Percentiles rank a stretch among this genome's conserved stretches.
Conservation (phyloP, 2,113 vertebrate genomes). For the Bubo scandiacus region DNA sequence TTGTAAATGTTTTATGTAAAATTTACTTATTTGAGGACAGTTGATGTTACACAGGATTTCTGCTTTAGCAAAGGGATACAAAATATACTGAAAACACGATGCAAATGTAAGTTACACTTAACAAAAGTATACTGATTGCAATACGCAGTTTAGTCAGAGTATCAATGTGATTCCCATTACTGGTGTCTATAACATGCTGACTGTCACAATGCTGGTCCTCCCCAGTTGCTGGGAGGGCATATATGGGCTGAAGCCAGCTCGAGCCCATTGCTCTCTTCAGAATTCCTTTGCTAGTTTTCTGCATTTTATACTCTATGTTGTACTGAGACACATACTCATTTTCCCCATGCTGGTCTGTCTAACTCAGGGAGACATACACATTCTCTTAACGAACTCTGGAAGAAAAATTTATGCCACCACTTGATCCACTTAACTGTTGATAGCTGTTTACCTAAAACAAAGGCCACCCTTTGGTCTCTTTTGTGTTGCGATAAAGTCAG, state of each 20-base stretch:
- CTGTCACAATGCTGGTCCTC: fast-evolving
- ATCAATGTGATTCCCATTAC: background rate
- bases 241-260: background rate
- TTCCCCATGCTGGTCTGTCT: background rate
- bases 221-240: background rate
- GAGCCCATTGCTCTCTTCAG: background rate
- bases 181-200: background rate
- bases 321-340: background rate
- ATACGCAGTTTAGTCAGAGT: background rate
- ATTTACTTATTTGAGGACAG: background rate
- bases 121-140: background rate
- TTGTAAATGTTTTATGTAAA: background rate
- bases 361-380: no score
- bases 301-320: background rate
- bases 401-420: background rate
- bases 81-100: background rate
- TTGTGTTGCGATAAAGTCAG: background rate
- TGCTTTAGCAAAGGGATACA: background rate
- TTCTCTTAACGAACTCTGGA: background rate
- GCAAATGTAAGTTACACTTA: background rate
- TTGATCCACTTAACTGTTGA: background rate
- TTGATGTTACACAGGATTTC: background rate
- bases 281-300: background rate
- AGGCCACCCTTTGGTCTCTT: background rate
- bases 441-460: background rate